phyloP scores from a whole-genome alignment of 1,140 invertebrate genomes.

The Pygmarrhopalites habei region DNA sequence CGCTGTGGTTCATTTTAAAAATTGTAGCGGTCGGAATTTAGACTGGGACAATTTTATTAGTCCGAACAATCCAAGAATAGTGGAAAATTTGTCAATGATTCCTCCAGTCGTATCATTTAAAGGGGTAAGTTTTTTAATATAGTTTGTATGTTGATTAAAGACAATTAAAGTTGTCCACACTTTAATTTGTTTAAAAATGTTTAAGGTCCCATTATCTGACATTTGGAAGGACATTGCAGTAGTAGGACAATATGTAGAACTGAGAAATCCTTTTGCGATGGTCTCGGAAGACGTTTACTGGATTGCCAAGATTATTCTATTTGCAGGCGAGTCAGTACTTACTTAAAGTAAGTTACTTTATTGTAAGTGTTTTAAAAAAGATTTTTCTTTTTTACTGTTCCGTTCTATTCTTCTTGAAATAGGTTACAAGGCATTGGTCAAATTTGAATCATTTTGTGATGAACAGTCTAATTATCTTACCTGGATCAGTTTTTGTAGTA shows the following conservation, averaged over 20 bases:
- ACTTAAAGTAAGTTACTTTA: neutral
- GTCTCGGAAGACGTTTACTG: conserved; percentile 4
- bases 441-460: conserved; percentile 21
- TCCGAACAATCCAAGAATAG: no score
- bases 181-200: neutral
- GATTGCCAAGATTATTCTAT: conserved; percentile 20
- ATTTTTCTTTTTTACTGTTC: no score
- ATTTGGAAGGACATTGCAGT: conserved; percentile 17
- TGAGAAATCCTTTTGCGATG: conserved; percentile 13
- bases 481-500: conserved; percentile 25
- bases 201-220: conserved; percentile 13
- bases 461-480: neutral
- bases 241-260: conserved; percentile 3
- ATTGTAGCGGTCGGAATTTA: neutral
- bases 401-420: neutral
- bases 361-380: neutral
- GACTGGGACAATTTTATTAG: conserved; percentile 16
- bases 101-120: conserved; percentile 13
- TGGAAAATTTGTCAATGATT: neutral
- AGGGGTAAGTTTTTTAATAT: conserved; percentile 5
- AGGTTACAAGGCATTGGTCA: conserved; percentile 19
- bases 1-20: no score
- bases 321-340: conserved; percentile 12
- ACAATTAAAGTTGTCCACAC: neutral
- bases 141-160: neutral